Percentiles rank a stretch among this genome's conserved stretches.
phyloP scores from a whole-genome alignment of 1,140 invertebrate species.

The Phortica variegata region DNA sequence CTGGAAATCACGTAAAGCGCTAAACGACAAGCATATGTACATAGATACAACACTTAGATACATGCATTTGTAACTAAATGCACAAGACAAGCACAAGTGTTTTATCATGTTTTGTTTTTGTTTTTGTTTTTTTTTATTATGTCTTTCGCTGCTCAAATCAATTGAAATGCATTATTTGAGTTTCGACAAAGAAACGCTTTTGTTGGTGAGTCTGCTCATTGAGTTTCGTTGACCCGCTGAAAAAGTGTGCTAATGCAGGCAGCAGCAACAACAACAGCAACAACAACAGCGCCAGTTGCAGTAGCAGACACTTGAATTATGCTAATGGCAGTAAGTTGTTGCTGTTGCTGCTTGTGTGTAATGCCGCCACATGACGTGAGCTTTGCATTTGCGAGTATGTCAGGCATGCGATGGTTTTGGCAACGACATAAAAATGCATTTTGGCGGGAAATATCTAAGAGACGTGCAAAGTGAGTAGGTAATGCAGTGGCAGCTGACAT shows the following conservation, averaged over 20 bases:
- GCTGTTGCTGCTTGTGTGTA: background rate
- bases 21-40: slow-evolving; percentile 20
- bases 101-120: too few relatives aligned
- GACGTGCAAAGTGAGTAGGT: background rate
- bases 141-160: slow-evolving; percentile 46
- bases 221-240: slow-evolving; percentile 1
- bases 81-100: slow-evolving; percentile 12
- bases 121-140: too few relatives aligned
- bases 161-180: slow-evolving; percentile 28
- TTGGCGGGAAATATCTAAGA: slow-evolving; percentile 18
- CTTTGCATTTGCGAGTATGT: slow-evolving; percentile 16
- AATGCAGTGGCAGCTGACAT: slow-evolving; percentile 27
- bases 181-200: background rate
- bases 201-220: background rate
- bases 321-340: too few relatives aligned
- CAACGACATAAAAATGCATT: slow-evolving; percentile 40
- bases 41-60: background rate
- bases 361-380: background rate
- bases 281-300: too few relatives aligned
- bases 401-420: slow-evolving; percentile 16
- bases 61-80: background rate
- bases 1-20: slow-evolving; percentile 35
- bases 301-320: too few relatives aligned
- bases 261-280: slow-evolving; percentile 15
- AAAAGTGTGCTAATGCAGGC: slow-evolving; percentile 40